These are phyloP conservation scores for Chromis chromis DNA, from an alignment of 2,797 vertebrate genomes.

Conservation along the genomic window DNA sequence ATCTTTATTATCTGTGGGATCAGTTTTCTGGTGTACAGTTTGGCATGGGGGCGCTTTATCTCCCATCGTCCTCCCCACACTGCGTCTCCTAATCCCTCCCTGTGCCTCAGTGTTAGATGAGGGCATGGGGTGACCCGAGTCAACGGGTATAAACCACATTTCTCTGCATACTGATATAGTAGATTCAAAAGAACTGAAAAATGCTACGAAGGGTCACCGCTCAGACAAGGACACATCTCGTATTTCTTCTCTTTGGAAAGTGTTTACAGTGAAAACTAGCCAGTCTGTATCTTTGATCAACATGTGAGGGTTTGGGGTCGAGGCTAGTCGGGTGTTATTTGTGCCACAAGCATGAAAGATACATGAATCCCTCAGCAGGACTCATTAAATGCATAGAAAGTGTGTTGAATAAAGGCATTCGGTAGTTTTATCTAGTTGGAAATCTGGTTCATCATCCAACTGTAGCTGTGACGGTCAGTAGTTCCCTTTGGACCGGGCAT, in stretches of 20 bases:
- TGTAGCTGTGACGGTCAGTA: slow-evolving; percentile 44
- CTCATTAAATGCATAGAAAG: slow-evolving; percentile 18
- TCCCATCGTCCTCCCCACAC: slow-evolving; percentile 59
- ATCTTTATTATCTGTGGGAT: slow-evolving; percentile 75
- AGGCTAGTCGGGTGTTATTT: slow-evolving; percentile 18
- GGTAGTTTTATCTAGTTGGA: slow-evolving; percentile 58
- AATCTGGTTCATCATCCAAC: slow-evolving; percentile 48
- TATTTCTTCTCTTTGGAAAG: slow-evolving; percentile 37
- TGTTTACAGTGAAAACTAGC: slow-evolving; percentile 44
- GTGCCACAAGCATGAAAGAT: slow-evolving; percentile 40
- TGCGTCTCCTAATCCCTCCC: slow-evolving; percentile 38
- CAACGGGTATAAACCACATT: slow-evolving; percentile 39
- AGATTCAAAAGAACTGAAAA: slow-evolving; percentile 48
- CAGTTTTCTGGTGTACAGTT: slow-evolving; percentile 69
- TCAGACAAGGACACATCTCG: slow-evolving; percentile 60
- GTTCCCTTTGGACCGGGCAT: slow-evolving; percentile 30
- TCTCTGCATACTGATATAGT: slow-evolving; percentile 57
- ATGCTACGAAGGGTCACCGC: slow-evolving; percentile 49
- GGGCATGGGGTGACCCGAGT: slow-evolving; percentile 41
- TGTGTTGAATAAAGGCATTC: slow-evolving; percentile 42
- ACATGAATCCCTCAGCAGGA: slow-evolving; percentile 10
- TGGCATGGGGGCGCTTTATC: slow-evolving; percentile 76
- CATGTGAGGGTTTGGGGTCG: slow-evolving; percentile 2
- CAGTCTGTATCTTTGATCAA: slow-evolving; percentile 34
- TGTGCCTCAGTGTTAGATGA: slow-evolving; percentile 44